Conservation (phyloP, 2,113 vertebrate species). For the Alces alces region DNA sequence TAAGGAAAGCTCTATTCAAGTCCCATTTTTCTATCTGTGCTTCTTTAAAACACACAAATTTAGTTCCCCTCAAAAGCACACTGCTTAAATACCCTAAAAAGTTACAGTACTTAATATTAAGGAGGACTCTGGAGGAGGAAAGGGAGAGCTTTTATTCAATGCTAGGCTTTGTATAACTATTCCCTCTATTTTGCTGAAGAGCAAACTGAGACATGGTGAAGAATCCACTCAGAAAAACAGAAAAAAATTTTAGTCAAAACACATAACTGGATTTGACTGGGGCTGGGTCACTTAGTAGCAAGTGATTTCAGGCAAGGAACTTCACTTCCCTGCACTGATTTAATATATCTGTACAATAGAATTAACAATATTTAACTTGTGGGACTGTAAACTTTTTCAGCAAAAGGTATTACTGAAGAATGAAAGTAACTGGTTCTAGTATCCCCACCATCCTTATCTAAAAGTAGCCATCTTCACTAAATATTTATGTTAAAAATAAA, state of each 20-base stretch:
- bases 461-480: constrained; percentile 12
- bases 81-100: neutral
- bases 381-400: neutral
- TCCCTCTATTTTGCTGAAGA: constrained; percentile 28
- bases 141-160: neutral
- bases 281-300: neutral
- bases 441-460: neutral
- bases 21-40: neutral
- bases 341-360: neutral
- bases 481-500: constrained; percentile 13
- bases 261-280: neutral
- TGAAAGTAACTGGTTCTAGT: neutral
- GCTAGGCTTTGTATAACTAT: constrained; percentile 13
- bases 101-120: neutral
- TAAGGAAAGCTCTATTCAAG: neutral
- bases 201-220: neutral
- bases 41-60: constrained; percentile 39
- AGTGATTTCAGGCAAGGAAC: constrained; percentile 4
- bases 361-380: neutral
- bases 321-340: neutral
- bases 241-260: constrained; percentile 2
- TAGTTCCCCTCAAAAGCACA: neutral
- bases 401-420: neutral
- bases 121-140: neutral
- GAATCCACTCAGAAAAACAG: constrained; percentile 32